These are phyloP conservation scores for Scaptomyza flava DNA, from an alignment of 2,888 invertebrate genomes.

Conservation along the genomic window DNA sequence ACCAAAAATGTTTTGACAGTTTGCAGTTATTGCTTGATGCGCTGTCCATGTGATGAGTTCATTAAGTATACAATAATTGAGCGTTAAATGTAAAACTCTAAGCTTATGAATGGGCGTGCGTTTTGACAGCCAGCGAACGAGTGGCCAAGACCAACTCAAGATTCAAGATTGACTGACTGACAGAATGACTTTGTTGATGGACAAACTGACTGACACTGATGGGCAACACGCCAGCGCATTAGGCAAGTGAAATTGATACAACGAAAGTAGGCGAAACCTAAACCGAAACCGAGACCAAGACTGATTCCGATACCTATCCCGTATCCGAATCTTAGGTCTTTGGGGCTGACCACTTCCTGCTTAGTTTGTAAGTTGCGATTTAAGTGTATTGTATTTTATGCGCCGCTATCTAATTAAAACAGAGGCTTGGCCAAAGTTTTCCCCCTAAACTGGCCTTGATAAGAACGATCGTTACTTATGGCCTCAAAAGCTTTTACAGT, in stretches of 20 bases:
- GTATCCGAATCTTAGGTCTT: conserved; percentile 14
- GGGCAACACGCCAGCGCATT: conserved; percentile 39
- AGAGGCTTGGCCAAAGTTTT: conserved; percentile 63
- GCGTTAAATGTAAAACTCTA: conserved; percentile 67
- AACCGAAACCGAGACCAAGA: conserved; percentile 27
- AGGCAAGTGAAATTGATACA: conserved; percentile 73
- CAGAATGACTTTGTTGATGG: conserved; percentile 7
- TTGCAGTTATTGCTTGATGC: conserved; percentile 80
- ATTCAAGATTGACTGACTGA: conserved; percentile 25
- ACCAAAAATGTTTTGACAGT: conserved; percentile 78
- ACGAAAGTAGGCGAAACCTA: conserved; percentile 66
- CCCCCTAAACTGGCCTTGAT: conserved; percentile 64
- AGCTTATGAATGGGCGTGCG: conserved; percentile 73
- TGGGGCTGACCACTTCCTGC: conserved; percentile 64
- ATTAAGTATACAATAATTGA: conserved; percentile 80
- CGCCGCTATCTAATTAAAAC: conserved; percentile 72
- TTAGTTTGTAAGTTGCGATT: conserved; percentile 45
- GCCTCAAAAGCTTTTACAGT: conserved; percentile 44
- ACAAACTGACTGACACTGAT: conserved; percentile 63
- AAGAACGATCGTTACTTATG: conserved; percentile 35
- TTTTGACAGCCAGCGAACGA: conserved; percentile 61
- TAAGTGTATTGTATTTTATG: conserved; percentile 72
- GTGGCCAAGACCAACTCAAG: conserved; percentile 15
- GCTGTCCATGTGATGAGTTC: conserved; percentile 82
- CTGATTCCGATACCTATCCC: conserved; percentile 1